Evolutionary conservation across 2,888 invertebrate genomes (phyloP), one percentile per base, ranked within the genome.

Genomic region (Acholoe squamosa): DNA sequence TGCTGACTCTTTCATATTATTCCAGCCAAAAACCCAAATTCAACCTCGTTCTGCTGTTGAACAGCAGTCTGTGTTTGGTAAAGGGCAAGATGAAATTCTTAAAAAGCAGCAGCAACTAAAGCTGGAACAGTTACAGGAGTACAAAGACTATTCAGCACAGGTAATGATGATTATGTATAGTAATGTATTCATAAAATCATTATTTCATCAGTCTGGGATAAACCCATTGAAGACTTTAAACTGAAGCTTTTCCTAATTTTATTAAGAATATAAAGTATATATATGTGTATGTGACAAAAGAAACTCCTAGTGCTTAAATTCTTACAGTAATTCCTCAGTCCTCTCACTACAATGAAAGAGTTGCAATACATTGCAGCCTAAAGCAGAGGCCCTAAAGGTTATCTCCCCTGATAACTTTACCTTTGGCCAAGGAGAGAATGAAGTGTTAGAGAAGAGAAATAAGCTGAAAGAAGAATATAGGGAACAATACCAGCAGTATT

Each of bases 381-480:
- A 71, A 31, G 71, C 14, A n/a, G 71, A 71, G 3, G 71, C 31
- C 14, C 71, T 28, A 71, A 71, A 71, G 7, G 84, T 43, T 34
- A 19, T 22, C 43, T 51, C 84, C n/a, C 84, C 84, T 43, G 84
- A 84, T 10, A 84, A 84, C 16, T 34, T 84, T 25, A 84, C 51
- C 16, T 84, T 84, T 84, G 84, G 84, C 7, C 19, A 43, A 43
- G 84, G 84, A 25, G 84, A 84, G 3, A 43, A 84, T 34, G 84
- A 84, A 3, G 43, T 84, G 14, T 12, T 84, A 84, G 84, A 84
- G 33, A 84, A 51, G 84, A 33, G 84, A 43, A 84, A 84, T 51
- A 84, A 84, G 28, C 43, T 84, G 34, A 84, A 22, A 19, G 84
- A 84, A 22, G 84, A 84, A 19, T 84, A 28, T 25, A 77, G 34